phyloP scores from a whole-genome alignment of 2,797 vertebrate genomes.

The Lacerta agilis region DNA sequence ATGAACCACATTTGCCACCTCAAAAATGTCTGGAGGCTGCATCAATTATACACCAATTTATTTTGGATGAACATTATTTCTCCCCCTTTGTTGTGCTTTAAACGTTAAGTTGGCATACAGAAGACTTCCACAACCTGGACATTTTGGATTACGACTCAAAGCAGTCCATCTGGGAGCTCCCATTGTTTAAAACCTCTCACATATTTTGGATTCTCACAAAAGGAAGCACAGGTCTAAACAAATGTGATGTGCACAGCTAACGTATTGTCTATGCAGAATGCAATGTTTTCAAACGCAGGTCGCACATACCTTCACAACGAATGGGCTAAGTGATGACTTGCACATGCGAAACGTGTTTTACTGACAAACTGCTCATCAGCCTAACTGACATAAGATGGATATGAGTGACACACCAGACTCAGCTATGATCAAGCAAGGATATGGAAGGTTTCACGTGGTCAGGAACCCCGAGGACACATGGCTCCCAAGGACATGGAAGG shows the following conservation, averaged over 20 bases:
- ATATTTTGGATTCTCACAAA: neutral
- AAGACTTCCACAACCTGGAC: neutral
- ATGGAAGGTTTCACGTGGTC: neutral
- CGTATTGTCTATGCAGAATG: neutral
- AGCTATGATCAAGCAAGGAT: neutral
- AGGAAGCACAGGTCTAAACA: neutral
- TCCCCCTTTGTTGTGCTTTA: neutral
- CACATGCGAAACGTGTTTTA: neutral
- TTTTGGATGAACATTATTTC: neutral
- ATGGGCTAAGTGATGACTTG: neutral
- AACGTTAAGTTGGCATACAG: neutral
- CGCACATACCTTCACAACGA: neutral
- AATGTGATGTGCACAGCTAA: neutral
- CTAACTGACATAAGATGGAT: neutral
- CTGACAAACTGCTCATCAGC: neutral
- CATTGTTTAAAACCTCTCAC: neutral
- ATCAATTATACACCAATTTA: neutral
- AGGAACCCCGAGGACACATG: neutral
- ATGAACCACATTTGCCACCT: neutral
- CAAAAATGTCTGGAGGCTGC: neutral
- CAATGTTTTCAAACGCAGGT: neutral
- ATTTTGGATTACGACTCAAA: no score
- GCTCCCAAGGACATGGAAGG: neutral
- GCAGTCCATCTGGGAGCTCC: no score
- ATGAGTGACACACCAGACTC: neutral